A percentile compares a stretch with the other conserved stretches of the same genome.
Conservation (phyloP, 1,140 invertebrate species). For the Caenorhabditis brenneri region DNA sequence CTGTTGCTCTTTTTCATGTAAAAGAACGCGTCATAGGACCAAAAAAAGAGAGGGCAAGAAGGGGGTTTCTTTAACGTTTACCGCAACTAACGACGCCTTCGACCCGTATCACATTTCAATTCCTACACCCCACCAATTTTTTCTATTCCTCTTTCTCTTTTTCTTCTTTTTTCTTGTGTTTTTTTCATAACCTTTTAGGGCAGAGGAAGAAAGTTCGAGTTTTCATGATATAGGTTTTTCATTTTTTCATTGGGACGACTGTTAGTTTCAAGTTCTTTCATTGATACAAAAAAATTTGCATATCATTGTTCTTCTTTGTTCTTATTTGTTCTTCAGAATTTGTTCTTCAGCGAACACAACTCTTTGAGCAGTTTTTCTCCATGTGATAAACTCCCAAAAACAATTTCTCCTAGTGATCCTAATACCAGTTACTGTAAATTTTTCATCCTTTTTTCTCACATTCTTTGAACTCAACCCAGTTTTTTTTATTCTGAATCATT, state of each 20-base stretch:
- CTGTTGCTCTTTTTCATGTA: not conserved
- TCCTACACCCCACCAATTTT: conserved; percentile 1
- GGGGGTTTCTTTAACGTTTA: conserved; percentile 27
- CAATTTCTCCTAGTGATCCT: too few relatives aligned
- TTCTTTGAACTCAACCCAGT: not conserved
- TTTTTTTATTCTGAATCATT: not conserved
- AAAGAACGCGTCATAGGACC: conserved; percentile 1
- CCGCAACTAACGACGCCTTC: conserved; percentile 37
- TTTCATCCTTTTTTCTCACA: too few relatives aligned
- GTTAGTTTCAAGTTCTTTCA: too few relatives aligned
- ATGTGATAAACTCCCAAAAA: not conserved
- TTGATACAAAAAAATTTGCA: too few relatives aligned
- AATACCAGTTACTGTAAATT: too few relatives aligned
- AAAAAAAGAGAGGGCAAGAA: not conserved
- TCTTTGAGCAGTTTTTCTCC: too few relatives aligned
- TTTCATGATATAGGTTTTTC: not conserved
- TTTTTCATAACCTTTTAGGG: not conserved
- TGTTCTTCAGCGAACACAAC: too few relatives aligned
- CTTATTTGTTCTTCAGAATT: too few relatives aligned
- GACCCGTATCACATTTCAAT: conserved; percentile 38
- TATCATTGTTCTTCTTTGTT: too few relatives aligned
- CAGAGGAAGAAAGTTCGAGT: not conserved
- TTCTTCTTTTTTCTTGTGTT: not conserved
- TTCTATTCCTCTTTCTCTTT: not conserved
- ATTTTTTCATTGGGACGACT: not conserved